These are phyloP conservation scores for Delphinus delphis DNA, from an alignment of 2,113 vertebrate genomes.

Conservation along the genomic window DNA sequence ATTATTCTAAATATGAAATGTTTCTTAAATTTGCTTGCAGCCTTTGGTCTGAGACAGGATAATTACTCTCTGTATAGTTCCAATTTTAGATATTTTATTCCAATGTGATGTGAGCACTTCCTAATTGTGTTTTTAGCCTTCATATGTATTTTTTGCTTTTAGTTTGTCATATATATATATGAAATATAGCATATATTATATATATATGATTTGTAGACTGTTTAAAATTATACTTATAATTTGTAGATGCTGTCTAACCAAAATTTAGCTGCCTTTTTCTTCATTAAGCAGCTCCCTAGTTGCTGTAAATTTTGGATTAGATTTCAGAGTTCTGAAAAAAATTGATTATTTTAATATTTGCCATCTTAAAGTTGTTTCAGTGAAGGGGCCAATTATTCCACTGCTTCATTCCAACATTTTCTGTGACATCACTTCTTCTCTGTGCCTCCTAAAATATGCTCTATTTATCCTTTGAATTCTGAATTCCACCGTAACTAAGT, in stretches of 20 bases:
- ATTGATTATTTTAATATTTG: neutral
- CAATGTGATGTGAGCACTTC: neutral
- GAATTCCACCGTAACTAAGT: neutral
- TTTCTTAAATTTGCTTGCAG: neutral
- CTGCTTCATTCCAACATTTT: neutral
- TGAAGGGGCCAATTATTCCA: neutral
- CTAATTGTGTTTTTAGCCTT: neutral
- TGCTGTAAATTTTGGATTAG: neutral
- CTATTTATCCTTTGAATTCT: neutral
- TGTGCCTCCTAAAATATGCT: neutral
- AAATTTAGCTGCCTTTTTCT: neutral
- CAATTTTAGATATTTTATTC: neutral
- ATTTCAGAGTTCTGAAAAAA: neutral
- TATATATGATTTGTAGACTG: neutral
- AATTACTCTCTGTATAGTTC: neutral
- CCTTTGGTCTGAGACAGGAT: neutral
- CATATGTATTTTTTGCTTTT: neutral
- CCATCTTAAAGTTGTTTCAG: neutral
- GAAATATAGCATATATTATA: neutral
- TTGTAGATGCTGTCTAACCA: neutral
- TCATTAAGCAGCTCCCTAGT: neutral
- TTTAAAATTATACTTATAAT: neutral
- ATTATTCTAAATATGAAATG: neutral
- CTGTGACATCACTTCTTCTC: neutral
- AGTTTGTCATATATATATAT: neutral